Conservation (phyloP, 2,888 invertebrate species). For the Cerastis leucographa region DNA sequence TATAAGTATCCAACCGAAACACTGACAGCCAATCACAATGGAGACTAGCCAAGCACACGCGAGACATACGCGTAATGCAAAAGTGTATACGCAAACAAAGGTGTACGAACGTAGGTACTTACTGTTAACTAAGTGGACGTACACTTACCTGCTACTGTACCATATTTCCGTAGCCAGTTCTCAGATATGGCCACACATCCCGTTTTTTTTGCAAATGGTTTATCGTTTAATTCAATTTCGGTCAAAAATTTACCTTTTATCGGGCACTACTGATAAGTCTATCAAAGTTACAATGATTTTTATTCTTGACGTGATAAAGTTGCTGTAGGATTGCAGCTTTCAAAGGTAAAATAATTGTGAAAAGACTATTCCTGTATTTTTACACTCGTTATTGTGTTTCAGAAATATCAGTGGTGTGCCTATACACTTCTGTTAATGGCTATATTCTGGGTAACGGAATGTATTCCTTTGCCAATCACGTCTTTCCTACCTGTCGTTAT, state of each 20-base stretch:
- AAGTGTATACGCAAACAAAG: background rate
- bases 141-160: too few species aligned
- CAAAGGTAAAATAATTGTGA: background rate
- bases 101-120: too few species aligned
- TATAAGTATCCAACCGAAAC: background rate
- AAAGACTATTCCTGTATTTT: background rate
- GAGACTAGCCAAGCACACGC: background rate
- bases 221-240: too few species aligned
- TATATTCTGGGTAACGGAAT: slow-evolving; percentile 95
- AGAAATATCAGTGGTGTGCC: slow-evolving; percentile 91
- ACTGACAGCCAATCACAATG: background rate
- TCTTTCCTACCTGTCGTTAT: slow-evolving; percentile 94
- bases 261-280: too few species aligned
- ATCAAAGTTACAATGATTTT: too few species aligned
- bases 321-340: background rate
- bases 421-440: slow-evolving; percentile 95
- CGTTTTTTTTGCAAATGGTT: too few species aligned
- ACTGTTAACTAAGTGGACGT: too few species aligned
- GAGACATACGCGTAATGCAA: background rate
- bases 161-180: too few species aligned
- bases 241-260: too few species aligned
- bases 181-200: too few species aligned
- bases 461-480: slow-evolving; percentile 94
- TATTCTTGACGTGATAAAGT: background rate
- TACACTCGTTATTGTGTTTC: slow-evolving; percentile 52